phyloP scores from a whole-genome alignment of 2,888 invertebrate species.

The Rhynchonema sp. region DNA sequence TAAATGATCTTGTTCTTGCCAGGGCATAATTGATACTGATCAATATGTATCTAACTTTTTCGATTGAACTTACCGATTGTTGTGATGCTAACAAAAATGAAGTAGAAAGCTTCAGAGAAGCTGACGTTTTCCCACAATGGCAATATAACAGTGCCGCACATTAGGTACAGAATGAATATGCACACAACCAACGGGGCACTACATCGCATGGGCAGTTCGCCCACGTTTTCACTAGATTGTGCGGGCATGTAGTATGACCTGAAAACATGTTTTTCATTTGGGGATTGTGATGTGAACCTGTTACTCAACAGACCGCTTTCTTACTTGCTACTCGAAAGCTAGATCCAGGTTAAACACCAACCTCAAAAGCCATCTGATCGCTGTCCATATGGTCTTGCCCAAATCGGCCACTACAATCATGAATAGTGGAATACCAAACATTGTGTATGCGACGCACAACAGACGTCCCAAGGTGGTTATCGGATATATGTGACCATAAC shows the following conservation, averaged over 20 bases:
- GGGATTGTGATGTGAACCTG: too few relatives aligned
- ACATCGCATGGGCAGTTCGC: neutral
- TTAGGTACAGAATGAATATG: neutral
- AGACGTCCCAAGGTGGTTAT: neutral
- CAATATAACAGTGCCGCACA: neutral
- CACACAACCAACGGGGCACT: neutral
- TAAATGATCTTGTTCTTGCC: too few relatives aligned
- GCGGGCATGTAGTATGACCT: neutral
- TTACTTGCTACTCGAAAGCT: too few relatives aligned
- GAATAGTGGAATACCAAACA: neutral
- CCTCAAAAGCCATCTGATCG: neutral
- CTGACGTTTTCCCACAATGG: neutral
- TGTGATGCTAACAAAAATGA: neutral
- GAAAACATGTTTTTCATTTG: too few relatives aligned
- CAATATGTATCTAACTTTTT: too few relatives aligned
- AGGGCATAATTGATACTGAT: too few relatives aligned
- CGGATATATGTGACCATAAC: neutral
- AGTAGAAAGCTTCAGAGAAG: neutral
- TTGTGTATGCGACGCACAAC: neutral
- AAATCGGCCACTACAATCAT: neutral
- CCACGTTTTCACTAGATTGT: neutral
- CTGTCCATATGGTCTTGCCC: neutral
- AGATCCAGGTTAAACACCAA: too few relatives aligned
- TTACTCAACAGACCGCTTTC: too few relatives aligned
- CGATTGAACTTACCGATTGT: neutral